phyloP scores from a whole-genome alignment of 2,797 vertebrate genomes.

The Myotis myotis region DNA sequence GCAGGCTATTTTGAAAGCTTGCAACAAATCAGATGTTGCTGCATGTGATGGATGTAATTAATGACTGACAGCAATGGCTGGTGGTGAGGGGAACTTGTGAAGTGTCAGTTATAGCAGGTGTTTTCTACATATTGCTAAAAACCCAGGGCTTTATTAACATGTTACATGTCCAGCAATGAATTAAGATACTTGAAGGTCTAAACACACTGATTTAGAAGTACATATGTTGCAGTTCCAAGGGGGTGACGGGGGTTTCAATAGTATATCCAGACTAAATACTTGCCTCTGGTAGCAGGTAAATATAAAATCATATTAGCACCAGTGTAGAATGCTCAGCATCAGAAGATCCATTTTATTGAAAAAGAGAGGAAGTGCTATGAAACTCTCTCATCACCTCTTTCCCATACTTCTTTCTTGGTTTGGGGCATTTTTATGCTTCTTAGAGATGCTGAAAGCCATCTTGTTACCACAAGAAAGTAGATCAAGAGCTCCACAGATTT shows the following conservation, averaged over 20 bases:
- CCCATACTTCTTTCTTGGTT: neutral
- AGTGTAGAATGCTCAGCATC: neutral
- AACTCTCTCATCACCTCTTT: neutral
- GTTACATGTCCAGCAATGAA: conserved; percentile 15
- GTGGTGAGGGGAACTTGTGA: neutral
- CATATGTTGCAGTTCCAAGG: neutral
- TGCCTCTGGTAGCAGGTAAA: conserved; percentile 9
- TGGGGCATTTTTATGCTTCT: neutral
- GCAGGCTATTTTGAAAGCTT: conserved; percentile 60
- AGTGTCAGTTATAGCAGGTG: neutral
- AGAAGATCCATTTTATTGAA: neutral
- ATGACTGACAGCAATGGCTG: neutral
- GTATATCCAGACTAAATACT: conserved; percentile 47
- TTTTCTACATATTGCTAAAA: conserved; percentile 53
- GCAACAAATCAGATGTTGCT: conserved; percentile 49
- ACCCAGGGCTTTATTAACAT: conserved; percentile 30
- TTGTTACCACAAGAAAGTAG: neutral
- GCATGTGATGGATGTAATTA: neutral
- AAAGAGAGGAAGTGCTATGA: neutral
- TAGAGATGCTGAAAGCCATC: neutral
- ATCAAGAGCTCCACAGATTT: neutral
- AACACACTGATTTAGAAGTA: conserved; percentile 16
- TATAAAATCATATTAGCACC: conserved; percentile 45
- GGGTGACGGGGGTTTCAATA: neutral
- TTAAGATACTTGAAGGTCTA: conserved; percentile 37